Evolutionary conservation across 2,797 vertebrate genomes (phyloP).

Genomic region (Syndactyla subalaris): DNA sequence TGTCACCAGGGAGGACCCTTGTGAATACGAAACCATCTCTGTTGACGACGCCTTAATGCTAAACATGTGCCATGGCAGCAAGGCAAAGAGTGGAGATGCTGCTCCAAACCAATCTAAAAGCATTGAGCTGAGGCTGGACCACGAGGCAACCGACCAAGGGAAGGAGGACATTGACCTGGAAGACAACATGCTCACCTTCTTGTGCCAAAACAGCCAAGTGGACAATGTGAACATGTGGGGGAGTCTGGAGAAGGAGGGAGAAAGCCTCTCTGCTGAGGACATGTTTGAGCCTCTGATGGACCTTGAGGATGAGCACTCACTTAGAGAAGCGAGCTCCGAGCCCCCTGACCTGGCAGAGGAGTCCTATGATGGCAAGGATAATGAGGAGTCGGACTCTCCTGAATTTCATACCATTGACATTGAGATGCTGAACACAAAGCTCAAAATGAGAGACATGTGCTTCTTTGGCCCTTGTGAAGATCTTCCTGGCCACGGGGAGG

Average conservation of each 20-base stretch:
- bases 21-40: slow-evolving; percentile 85
- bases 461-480: slow-evolving; percentile 82
- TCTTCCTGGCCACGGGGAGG: slow-evolving; percentile 41
- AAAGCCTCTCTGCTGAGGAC: slow-evolving; percentile 53
- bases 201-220: slow-evolving; percentile 70
- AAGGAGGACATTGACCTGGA: slow-evolving; percentile 57
- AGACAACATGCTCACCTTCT: slow-evolving; percentile 60
- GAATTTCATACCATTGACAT: slow-evolving; percentile 83
- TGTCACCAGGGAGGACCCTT: slow-evolving; percentile 77
- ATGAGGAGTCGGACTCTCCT: neutral
- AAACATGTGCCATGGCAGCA: slow-evolving; percentile 84
- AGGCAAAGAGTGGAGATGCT: slow-evolving; percentile 63
- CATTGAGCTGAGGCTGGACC: slow-evolving; percentile 30
- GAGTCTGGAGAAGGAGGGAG: slow-evolving; percentile 65
- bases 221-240: slow-evolving; percentile 76
- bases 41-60: slow-evolving; percentile 85
- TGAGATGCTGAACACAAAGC: slow-evolving; percentile 82
- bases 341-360: slow-evolving; percentile 62
- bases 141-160: neutral
- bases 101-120: slow-evolving; percentile 19
- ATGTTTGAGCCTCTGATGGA: slow-evolving; percentile 68
- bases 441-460: slow-evolving; percentile 85
- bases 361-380: slow-evolving; percentile 28
- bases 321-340: slow-evolving; percentile 30
- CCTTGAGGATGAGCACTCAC: slow-evolving; percentile 69